Base-by-base conservation (phyloP, 1,140 invertebrate genomes). In the Drosophila nebulosa region DNA sequence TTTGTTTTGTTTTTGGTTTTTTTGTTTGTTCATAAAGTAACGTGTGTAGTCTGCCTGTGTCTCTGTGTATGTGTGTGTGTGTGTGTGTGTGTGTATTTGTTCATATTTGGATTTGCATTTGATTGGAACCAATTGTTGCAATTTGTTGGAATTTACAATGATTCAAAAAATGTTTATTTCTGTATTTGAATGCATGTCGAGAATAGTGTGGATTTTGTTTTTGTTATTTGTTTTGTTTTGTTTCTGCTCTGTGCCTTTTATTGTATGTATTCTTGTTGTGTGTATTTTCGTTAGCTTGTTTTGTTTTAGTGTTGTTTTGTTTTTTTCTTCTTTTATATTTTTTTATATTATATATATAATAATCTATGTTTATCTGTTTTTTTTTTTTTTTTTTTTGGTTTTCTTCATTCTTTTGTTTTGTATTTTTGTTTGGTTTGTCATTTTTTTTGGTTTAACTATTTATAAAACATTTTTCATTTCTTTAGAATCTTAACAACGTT, bases 381-480 rank as follows among this genome's bases (percentile, higher is more conserved):
- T 50, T 16, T 21, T 35, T 62, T 64, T 32, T 50, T 56, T 58
- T 59, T 63, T 24, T n/a, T 62, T 74, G 76, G 30, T 58, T 26
- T 70, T 74, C 76, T 59, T 24, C 24, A 24, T 24, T 24, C 24
- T 55, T 51, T 53, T 63, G 64, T 24, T 16, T 64, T 74, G 70
- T n/a, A 32, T 32, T 32, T 32, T 32, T 12, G 2, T 32, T 24
- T 24, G 24, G 24, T 24, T 32, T 32, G 30, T 32, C 30, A 63
- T 61, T 59, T 57, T 80, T 57, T 57, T 80, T 57, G 62, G 74
- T 85, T 85, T 85, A 90, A 90, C 89, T 89, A 89, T 90, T 90
- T 90, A 90, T 90, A 90, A 90, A 90, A 90, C 89, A 86, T 90
- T 90, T 90, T 90, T 90, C 79, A 90, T 78, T 79, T 83, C n/a